Evolutionary conservation across 2,113 vertebrate genomes (phyloP).

Genomic region (Tricholaema leucomelas): DNA sequence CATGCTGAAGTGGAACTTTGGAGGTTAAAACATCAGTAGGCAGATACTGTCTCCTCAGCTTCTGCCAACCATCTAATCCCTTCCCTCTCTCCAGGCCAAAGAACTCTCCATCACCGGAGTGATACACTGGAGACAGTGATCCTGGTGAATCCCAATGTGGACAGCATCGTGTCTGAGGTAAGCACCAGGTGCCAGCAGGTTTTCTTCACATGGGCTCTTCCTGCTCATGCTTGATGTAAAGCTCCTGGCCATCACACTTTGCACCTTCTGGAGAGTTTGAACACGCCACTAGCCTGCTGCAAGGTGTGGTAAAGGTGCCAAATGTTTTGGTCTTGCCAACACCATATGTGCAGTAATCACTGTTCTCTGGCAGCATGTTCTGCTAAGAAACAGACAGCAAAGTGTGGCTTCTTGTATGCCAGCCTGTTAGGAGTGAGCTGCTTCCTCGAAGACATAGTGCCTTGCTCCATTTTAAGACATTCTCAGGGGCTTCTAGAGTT

Average conservation of each 20-base stretch:
- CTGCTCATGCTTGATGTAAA: neutral
- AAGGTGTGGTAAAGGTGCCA: neutral
- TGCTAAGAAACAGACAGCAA: neutral
- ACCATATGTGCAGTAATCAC: neutral
- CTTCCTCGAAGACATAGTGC: neutral
- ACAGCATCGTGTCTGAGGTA: constrained; percentile 86
- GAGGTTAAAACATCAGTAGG: neutral
- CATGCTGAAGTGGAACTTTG: neutral
- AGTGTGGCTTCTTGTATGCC: neutral
- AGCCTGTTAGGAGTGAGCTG: neutral
- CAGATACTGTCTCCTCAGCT: neutral
- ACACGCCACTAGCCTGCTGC: neutral
- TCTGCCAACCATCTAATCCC: neutral
- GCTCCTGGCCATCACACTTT: neutral
- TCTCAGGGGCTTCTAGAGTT: neutral
- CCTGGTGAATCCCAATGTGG: constrained; percentile 89
- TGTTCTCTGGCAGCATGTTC: neutral
- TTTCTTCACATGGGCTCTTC: neutral
- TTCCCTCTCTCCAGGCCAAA: constrained; percentile 82
- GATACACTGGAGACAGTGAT: constrained; percentile 88
- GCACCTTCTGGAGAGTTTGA: neutral
- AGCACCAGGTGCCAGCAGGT: neutral
- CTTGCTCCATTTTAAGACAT: neutral
- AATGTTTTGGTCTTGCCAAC: neutral
- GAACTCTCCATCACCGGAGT: constrained; percentile 88